Percentiles rank a stretch among this genome's conserved stretches.
phyloP scores from a whole-genome alignment of 2,113 vertebrate genomes.

The Chloroceryle aenea region DNA sequence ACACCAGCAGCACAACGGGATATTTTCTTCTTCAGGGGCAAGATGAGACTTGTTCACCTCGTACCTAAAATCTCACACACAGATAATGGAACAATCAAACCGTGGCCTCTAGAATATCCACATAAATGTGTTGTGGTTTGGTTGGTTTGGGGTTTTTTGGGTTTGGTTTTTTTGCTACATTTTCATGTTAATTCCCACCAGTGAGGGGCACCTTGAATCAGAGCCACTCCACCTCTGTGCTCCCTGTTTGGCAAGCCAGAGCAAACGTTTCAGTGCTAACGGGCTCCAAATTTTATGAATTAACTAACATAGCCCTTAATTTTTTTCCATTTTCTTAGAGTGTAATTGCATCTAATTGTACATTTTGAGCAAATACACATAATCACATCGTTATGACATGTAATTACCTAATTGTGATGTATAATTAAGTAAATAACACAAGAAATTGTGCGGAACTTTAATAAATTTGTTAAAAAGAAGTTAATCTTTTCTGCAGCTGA shows the following conservation, averaged over 20 bases:
- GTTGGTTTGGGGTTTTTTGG: too few relatives aligned
- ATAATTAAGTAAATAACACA: conserved; percentile 56
- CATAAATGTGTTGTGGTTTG: background rate
- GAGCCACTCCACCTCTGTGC: background rate
- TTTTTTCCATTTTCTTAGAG: conserved; percentile 14
- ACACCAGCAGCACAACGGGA: background rate
- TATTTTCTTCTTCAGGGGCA: background rate
- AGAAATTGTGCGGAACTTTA: conserved; percentile 52
- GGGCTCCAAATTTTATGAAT: background rate
- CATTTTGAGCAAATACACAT: conserved; percentile 49
- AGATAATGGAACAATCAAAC: conserved; percentile 8
- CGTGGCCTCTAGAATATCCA: background rate
- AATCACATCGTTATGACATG: conserved; percentile 55
- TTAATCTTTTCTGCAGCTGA: conserved; percentile 9
- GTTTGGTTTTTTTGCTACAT: too few relatives aligned
- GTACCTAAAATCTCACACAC: background rate
- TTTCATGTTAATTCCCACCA: background rate
- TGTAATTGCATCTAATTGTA: conserved; percentile 50
- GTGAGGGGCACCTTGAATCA: background rate
- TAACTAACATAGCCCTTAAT: background rate
- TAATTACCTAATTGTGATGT: conserved; percentile 59
- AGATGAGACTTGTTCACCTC: background rate
- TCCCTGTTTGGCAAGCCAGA: background rate
- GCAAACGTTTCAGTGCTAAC: background rate
- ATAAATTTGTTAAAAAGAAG: conserved; percentile 37